phyloP scores from a whole-genome alignment of 2,797 vertebrate genomes.

The Anguilla pacifica region DNA sequence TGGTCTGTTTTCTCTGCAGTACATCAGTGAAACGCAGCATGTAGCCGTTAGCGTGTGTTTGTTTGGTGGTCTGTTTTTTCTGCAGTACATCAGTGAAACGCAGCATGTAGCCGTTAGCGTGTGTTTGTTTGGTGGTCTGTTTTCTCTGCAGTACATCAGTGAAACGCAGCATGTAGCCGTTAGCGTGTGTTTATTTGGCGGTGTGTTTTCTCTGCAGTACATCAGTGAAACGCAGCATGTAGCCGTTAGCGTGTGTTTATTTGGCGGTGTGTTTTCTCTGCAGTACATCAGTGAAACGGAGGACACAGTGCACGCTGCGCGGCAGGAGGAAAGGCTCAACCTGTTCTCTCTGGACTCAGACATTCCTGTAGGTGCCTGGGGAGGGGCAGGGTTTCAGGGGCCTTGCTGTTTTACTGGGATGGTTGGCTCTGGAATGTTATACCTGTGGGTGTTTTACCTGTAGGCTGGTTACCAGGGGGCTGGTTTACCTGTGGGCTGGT shows the following conservation, averaged over 20 bases:
- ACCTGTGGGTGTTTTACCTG: neutral
- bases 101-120: too few species aligned
- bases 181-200: too few species aligned
- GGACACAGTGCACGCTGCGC: constrained; percentile 81
- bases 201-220: neutral
- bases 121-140: too few species aligned
- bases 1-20: too few species aligned
- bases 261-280: neutral
- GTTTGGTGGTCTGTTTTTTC: too few species aligned
- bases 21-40: too few species aligned
- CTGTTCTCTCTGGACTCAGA: constrained; percentile 94
- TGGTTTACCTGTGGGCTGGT: neutral
- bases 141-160: neutral
- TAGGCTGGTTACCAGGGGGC: too few species aligned
- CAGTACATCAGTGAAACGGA: constrained; percentile 96
- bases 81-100: too few species aligned
- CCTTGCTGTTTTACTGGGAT: neutral
- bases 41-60: too few species aligned
- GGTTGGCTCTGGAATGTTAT: neutral
- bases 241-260: too few species aligned
- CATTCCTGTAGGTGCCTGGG: constrained; percentile 79
- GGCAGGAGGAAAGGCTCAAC: constrained; percentile 86
- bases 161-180: too few species aligned
- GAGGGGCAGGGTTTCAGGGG: neutral
- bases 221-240: too few species aligned